Conservation (phyloP, 2,888 invertebrate species). For the Trilocha varians region DNA sequence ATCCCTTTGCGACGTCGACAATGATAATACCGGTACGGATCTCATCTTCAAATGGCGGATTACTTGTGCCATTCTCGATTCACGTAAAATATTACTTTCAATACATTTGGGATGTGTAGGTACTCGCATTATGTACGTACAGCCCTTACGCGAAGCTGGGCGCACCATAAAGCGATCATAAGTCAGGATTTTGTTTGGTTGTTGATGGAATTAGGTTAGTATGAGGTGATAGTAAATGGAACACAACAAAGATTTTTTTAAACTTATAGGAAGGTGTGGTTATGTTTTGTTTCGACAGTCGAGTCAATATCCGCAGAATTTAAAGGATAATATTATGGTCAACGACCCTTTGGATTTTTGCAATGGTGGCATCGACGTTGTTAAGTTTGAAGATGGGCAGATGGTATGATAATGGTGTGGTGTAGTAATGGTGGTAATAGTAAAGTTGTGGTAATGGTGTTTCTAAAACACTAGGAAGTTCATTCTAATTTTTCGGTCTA, state of each 20-base stretch:
- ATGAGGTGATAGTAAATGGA: neutral
- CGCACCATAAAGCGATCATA: neutral
- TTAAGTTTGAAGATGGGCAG: too few species aligned
- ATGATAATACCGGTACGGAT: constrained; percentile 35
- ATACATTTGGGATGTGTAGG: constrained; percentile 14
- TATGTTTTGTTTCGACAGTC: too few species aligned
- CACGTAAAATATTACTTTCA: constrained; percentile 34
- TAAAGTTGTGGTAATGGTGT: too few species aligned
- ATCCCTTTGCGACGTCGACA: constrained; percentile 34
- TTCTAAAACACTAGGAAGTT: too few species aligned
- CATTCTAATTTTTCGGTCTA: too few species aligned
- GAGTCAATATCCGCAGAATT: too few species aligned
- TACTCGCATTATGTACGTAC: constrained; percentile 10
- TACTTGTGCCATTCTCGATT: constrained; percentile 30
- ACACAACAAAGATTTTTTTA: neutral
- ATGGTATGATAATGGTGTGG: too few species aligned
- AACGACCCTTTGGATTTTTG: too few species aligned
- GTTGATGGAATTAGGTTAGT: neutral
- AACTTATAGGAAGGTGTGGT: neutral
- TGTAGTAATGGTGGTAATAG: too few species aligned
- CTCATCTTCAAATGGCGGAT: constrained; percentile 43
- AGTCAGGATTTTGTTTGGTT: neutral
- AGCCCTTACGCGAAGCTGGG: neutral
- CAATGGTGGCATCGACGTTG: too few species aligned
- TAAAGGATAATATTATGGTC: too few species aligned